These are phyloP conservation scores for Papilio gigon DNA, from an alignment of 2,888 invertebrate species.

Conservation along the genomic window DNA sequence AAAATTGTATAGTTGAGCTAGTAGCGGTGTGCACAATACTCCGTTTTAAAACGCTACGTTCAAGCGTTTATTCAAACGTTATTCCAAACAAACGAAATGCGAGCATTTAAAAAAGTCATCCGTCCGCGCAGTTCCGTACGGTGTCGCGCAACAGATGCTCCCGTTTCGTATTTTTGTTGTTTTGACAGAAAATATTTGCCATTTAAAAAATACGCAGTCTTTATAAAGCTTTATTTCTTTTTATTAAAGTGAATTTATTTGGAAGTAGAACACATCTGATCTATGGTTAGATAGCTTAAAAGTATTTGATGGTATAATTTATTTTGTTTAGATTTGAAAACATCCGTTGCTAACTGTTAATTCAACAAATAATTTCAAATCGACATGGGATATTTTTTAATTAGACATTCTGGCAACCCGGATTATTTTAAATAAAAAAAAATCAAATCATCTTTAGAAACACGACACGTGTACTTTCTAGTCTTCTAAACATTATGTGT, in stretches of 20 bases:
- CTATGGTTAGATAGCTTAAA: neutral
- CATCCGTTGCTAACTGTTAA: too few relatives aligned
- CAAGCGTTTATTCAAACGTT: conserved; percentile 36
- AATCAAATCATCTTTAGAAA: too few relatives aligned
- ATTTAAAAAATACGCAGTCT: conserved; percentile 16
- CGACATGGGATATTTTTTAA: too few relatives aligned
- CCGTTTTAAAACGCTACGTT: conserved; percentile 10
- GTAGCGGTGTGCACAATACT: conserved; percentile 9
- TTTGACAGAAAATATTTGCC: conserved; percentile 20
- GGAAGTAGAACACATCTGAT: conserved; percentile 6
- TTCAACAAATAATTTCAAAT: too few relatives aligned
- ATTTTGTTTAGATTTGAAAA: neutral
- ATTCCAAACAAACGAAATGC: conserved; percentile 30
- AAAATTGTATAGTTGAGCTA: neutral
- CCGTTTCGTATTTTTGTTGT: conserved; percentile 26
- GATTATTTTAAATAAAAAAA: too few relatives aligned
- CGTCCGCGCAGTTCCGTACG: conserved; percentile 23
- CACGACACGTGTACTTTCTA: too few relatives aligned
- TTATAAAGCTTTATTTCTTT: conserved; percentile 4
- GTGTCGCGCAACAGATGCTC: conserved; percentile 35
- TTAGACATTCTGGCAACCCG: too few relatives aligned
- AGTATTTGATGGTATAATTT: neutral
- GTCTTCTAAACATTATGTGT: too few relatives aligned
- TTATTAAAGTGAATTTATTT: neutral
- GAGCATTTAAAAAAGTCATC: conserved; percentile 34